Evolutionary conservation across 1,140 invertebrate species (phyloP).

Genomic region (Cydia splendana): DNA sequence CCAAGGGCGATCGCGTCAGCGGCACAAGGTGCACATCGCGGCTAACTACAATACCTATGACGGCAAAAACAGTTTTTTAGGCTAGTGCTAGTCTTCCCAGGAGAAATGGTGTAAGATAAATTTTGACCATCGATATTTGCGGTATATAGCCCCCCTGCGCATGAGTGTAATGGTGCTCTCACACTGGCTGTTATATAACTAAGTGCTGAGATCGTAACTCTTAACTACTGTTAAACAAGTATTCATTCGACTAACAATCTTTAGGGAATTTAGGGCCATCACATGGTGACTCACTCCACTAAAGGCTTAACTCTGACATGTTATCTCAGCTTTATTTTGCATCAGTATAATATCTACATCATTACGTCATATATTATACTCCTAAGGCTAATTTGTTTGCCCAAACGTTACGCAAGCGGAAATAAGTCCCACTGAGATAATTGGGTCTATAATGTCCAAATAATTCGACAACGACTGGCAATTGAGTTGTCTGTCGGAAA

Average conservation of each 20-base stretch:
- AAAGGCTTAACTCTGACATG: constrained; percentile 4
- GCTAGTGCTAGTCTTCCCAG: too few species aligned
- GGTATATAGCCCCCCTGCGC: too few species aligned
- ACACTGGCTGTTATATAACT: too few species aligned
- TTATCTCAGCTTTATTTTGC: neutral
- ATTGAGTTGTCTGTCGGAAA: neutral
- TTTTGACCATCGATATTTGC: too few species aligned
- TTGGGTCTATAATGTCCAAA: constrained; percentile 11
- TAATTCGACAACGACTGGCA: constrained; percentile 25
- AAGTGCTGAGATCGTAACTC: too few species aligned
- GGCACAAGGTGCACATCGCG: neutral
- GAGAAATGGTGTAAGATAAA: too few species aligned
- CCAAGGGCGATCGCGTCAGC: constrained; percentile 59
- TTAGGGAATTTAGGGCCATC: neutral
- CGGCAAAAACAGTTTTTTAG: too few species aligned
- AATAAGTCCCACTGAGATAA: neutral
- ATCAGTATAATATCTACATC: neutral
- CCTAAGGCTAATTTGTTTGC: neutral
- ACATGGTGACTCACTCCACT: neutral
- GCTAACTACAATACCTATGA: too few species aligned
- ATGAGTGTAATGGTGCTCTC: too few species aligned
- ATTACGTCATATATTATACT: constrained; percentile 2
- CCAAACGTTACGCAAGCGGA: constrained; percentile 17
- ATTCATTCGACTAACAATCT: neutral
- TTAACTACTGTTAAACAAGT: too few species aligned